These are phyloP conservation scores for Gortyna flavago DNA, from an alignment of 2,888 invertebrate genomes.

Conservation along the genomic window DNA sequence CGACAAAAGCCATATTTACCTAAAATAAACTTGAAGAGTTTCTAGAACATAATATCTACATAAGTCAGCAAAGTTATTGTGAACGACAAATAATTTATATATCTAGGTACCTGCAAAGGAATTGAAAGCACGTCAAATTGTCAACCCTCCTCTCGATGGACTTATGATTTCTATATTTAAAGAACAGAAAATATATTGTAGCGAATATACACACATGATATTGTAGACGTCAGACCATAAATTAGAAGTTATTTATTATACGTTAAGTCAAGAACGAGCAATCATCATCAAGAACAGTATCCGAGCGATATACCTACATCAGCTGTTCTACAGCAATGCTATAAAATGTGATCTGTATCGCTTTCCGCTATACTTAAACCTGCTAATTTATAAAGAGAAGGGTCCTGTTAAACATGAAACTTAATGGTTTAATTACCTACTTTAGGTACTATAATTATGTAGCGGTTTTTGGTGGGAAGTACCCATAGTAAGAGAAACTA, in stretches of 20 bases:
- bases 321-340: neutral
- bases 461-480: neutral
- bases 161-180: slow-evolving; percentile 46
- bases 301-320: slow-evolving; percentile 17
- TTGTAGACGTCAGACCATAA: slow-evolving; percentile 55
- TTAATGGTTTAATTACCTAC: slow-evolving; percentile 28
- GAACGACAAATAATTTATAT: slow-evolving; percentile 33
- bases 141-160: slow-evolving; percentile 68
- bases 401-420: slow-evolving; percentile 10
- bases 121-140: slow-evolving; percentile 66
- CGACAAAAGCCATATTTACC: slow-evolving; percentile 9
- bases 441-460: neutral
- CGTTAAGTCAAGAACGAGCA: slow-evolving; percentile 29
- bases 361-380: slow-evolving; percentile 25
- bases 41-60: slow-evolving; percentile 1
- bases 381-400: slow-evolving; percentile 26
- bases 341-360: slow-evolving; percentile 25
- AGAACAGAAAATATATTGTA: slow-evolving; percentile 56
- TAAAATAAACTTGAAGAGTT: slow-evolving; percentile 16
- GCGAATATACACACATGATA: slow-evolving; percentile 27
- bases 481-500: neutral
- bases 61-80: slow-evolving; percentile 25
- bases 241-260: slow-evolving; percentile 43
- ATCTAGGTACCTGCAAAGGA: slow-evolving; percentile 42
- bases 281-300: slow-evolving; percentile 32